Base-by-base conservation (phyloP, 2,113 vertebrate genomes). In the Tichodroma muraria region DNA sequence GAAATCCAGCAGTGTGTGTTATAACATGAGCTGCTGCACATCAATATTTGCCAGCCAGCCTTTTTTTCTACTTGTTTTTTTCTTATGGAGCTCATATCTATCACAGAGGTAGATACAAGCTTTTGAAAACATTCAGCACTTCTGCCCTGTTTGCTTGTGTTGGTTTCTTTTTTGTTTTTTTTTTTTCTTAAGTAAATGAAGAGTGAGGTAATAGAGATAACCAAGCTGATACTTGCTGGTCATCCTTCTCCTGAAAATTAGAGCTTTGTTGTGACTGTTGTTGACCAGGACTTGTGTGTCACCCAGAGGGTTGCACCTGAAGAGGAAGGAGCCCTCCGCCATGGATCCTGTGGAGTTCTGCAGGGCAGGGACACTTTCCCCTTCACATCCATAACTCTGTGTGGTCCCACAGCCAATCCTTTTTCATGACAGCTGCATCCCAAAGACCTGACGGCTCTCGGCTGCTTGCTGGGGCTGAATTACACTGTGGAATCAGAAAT, bases 321-420 rank as follows among this genome's bases (percentile, higher is more conserved):
- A 4, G 3, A 50, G 59, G 45, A 38, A 35, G 47, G 27, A 63
- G 25, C 21, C 73, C 11, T 70, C 15, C 7, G 0, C 2, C 11
- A 11, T 14, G 40, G 37, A 35, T 64, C 15, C 15, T 30, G 7
- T 20, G 18, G 23, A 52, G 52, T 47, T 65, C 30, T 21, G 20
- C 0, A 0, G 22, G 13, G 9, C 33, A 28, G 64, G 45, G 52
- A 15, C 1, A 1, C 52, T n/a, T 89, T 10, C 7, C 18, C 3
- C 22, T 38, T 54, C 0, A 0, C 5, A 10, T 60, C 30, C 15
- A 2, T 14, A 19, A 6, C 3, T 7, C 3, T 0, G 0, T 8
- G 38, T 31, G 10, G 19, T 66, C 52, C 60, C 13, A 4, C 24
- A 88, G 42, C 35, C 31, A 28, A 20, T 38, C 44, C 45, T 52